phyloP scores from a whole-genome alignment of 2,113 vertebrate genomes.

The Phoxinus phoxinus region DNA sequence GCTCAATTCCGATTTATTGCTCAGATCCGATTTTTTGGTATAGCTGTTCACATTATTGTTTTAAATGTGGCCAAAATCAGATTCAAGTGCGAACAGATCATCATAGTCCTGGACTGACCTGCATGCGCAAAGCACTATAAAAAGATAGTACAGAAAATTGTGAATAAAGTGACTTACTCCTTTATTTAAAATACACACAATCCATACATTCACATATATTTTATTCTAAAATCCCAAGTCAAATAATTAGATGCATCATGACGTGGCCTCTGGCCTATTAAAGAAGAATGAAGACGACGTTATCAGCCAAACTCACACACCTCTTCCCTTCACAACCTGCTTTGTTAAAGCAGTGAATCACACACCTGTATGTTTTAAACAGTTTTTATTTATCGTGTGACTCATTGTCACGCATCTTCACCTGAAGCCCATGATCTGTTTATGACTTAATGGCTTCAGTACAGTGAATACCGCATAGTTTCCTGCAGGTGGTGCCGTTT shows the following conservation, averaged over 20 bases:
- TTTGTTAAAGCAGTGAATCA: not conserved
- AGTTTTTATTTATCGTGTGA: not conserved
- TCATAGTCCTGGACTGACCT: no score
- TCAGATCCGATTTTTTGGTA: no score
- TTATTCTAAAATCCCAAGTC: not conserved
- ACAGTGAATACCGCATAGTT: not conserved
- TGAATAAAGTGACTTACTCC: no score
- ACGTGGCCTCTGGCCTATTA: not conserved
- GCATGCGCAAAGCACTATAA: no score
- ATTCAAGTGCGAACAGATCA: no score
- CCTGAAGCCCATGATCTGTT: not conserved
- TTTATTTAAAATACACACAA: not conserved
- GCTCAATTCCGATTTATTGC: no score
- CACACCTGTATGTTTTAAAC: not conserved
- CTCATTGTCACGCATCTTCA: not conserved
- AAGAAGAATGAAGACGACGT: not conserved
- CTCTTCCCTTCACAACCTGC: not conserved
- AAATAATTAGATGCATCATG: not conserved
- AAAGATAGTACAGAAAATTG: no score
- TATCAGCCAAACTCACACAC: not conserved
- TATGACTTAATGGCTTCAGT: not conserved
- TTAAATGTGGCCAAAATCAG: no score
- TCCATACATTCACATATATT: not conserved
- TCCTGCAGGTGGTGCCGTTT: conserved; percentile 9
- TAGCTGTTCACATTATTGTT: no score